These are phyloP conservation scores for Labeo rohita DNA, from an alignment of 2,113 vertebrate species.

Conservation along the genomic window DNA sequence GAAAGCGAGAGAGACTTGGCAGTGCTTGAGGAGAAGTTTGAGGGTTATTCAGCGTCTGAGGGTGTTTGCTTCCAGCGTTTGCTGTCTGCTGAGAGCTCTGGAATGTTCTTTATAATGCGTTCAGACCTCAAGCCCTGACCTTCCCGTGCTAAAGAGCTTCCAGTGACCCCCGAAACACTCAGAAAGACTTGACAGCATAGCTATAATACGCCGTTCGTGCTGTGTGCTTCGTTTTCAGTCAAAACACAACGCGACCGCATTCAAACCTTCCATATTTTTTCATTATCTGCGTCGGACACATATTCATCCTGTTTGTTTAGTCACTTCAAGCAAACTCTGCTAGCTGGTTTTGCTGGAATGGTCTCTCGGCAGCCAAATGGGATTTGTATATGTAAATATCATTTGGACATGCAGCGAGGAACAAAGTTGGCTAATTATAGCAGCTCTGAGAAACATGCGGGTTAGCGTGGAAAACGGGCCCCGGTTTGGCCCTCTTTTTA, in stretches of 20 bases:
- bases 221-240: not conserved
- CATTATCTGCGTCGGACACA: conserved; percentile 23
- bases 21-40: conserved; percentile 31
- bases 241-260: conserved; percentile 28
- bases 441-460: conserved; percentile 79
- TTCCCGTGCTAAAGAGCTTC: conserved; percentile 41
- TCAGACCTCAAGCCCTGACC: conserved; percentile 61
- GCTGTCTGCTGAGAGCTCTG: conserved; percentile 57
- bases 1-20: conserved; percentile 24
- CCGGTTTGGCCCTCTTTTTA: conserved; percentile 75
- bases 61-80: conserved; percentile 35
- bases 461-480: conserved; percentile 78
- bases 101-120: conserved; percentile 60
- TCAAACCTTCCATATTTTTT: conserved; percentile 17
- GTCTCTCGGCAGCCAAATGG: conserved; percentile 72
- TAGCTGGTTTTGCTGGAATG: conserved; percentile 71
- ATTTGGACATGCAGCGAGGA: conserved; percentile 78
- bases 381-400: conserved; percentile 81
- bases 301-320: conserved; percentile 39
- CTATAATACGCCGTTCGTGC: not conserved
- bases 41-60: conserved; percentile 30
- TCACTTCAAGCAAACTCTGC: conserved; percentile 65
- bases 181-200: not conserved
- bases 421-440: conserved; percentile 84
- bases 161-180: conserved; percentile 51